Conservation (phyloP, 2,888 invertebrate genomes). For the Agonopterix heracliana region DNA sequence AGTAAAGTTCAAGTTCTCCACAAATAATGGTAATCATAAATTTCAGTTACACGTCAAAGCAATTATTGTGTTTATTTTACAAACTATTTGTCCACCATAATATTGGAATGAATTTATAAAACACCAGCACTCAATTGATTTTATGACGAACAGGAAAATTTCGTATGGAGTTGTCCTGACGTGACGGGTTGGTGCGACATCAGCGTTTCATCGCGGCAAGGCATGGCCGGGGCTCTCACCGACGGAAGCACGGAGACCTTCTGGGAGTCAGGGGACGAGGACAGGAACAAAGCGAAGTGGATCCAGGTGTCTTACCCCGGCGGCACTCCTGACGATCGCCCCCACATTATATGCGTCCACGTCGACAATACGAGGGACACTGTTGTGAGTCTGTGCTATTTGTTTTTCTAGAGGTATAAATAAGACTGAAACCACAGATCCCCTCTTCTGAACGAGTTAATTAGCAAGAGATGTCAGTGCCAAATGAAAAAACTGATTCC, state of each 20-base stretch:
- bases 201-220: constrained; percentile 93
- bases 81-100: too few relatives aligned
- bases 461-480: too few relatives aligned
- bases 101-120: too few relatives aligned
- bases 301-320: constrained; percentile 76
- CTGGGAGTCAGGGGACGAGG: constrained; percentile 99
- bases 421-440: too few relatives aligned
- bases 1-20: too few relatives aligned
- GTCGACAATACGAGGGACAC: constrained; percentile 96
- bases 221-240: constrained; percentile 93
- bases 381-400: constrained; percentile 73
- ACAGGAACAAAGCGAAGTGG: constrained; percentile 93
- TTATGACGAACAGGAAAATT: constrained; percentile 48
- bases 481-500: too few relatives aligned
- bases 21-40: too few relatives aligned
- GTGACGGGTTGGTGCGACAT: constrained; percentile 86
- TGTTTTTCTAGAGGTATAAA: not conserved
- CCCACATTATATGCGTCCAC: constrained; percentile 89
- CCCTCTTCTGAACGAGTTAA: too few relatives aligned
- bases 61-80: too few relatives aligned
- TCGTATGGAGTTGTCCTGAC: constrained; percentile 82
- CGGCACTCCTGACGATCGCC: constrained; percentile 69
- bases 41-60: too few relatives aligned
- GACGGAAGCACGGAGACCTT: constrained; percentile 98
- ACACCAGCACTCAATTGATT: too few relatives aligned